Percentiles rank a stretch among this genome's conserved stretches.
These are phyloP conservation scores for Rapana venosa DNA, from an alignment of 2,888 invertebrate genomes.

Conservation along the genomic window DNA sequence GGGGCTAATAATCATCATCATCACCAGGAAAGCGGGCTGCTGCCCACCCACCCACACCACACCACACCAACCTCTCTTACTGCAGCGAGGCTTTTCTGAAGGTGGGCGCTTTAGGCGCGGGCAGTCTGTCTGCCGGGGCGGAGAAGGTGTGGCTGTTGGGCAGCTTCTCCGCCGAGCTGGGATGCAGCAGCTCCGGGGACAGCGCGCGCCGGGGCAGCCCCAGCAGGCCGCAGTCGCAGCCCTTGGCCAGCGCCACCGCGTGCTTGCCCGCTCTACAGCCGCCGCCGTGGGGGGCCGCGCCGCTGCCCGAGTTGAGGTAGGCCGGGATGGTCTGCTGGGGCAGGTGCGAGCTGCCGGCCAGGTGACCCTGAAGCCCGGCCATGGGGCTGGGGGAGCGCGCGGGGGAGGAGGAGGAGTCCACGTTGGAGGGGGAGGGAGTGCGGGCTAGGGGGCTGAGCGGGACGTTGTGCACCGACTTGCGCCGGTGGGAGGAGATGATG, in stretches of 20 bases:
- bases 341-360: slow-evolving; percentile 75
- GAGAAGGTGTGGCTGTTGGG: slow-evolving; percentile 34
- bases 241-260: slow-evolving; percentile 81
- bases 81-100: slow-evolving; percentile 67
- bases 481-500: slow-evolving; percentile 85
- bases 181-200: slow-evolving; percentile 94
- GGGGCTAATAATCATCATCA: too few species aligned
- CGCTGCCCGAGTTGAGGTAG: slow-evolving; percentile 79
- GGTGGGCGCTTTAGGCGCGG: slow-evolving; percentile 55
- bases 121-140: slow-evolving; percentile 1
- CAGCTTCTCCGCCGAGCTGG: slow-evolving; percentile 83
- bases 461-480: slow-evolving; percentile 95
- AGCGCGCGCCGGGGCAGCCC: slow-evolving; percentile 89
- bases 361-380: slow-evolving; percentile 79
- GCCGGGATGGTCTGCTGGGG: slow-evolving; percentile 75
- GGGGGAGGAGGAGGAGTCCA: slow-evolving; percentile 87
- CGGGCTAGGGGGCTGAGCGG: slow-evolving; percentile 96
- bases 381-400: slow-evolving; percentile 90
- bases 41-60: too few species aligned
- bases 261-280: slow-evolving; percentile 78
- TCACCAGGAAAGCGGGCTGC: too few species aligned
- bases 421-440: slow-evolving; percentile 95
- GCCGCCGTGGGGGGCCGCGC: slow-evolving; percentile 39
- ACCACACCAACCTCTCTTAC: slow-evolving; percentile 49
- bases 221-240: slow-evolving; percentile 93